These are phyloP conservation scores for Scyliorhinus canicula DNA, from an alignment of 2,797 vertebrate genomes.

Conservation along the genomic window DNA sequence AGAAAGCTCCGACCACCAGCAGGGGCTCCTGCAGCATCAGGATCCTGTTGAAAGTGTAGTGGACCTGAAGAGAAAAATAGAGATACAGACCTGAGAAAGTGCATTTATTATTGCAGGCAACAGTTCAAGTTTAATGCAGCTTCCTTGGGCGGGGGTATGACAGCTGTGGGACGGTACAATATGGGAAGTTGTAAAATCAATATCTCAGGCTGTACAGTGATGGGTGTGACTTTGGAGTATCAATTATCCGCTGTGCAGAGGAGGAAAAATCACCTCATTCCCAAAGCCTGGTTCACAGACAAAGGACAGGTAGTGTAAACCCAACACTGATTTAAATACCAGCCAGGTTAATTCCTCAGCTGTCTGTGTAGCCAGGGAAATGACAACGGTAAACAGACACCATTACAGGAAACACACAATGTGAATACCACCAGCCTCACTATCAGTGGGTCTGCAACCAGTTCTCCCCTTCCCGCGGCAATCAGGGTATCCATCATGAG, in stretches of 20 bases:
- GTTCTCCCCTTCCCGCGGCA: not conserved
- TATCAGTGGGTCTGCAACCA: not conserved
- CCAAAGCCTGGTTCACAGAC: not conserved
- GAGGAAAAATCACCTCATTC: not conserved
- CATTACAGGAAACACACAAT: not conserved
- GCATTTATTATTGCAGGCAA: not conserved
- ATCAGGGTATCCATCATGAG: not conserved
- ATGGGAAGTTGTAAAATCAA: not conserved
- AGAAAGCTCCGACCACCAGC: slow-evolving; percentile 89
- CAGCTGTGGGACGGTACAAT: not conserved
- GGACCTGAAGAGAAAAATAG: slow-evolving; percentile 61
- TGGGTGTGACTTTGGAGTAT: not conserved
- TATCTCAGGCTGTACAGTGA: not conserved
- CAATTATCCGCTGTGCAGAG: not conserved
- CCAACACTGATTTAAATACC: not conserved
- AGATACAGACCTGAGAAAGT: not conserved
- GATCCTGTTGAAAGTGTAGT: slow-evolving; percentile 94
- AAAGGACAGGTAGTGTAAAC: not conserved
- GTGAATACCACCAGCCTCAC: not conserved
- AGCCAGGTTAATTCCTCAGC: not conserved
- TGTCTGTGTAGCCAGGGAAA: not conserved
- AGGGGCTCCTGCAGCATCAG: slow-evolving; percentile 97
- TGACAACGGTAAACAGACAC: not conserved
- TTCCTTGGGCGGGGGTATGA: too few species aligned
- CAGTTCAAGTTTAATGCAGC: not conserved